Base-by-base conservation (phyloP, 1,140 invertebrate species). In the Homalodisca vitripennis region DNA sequence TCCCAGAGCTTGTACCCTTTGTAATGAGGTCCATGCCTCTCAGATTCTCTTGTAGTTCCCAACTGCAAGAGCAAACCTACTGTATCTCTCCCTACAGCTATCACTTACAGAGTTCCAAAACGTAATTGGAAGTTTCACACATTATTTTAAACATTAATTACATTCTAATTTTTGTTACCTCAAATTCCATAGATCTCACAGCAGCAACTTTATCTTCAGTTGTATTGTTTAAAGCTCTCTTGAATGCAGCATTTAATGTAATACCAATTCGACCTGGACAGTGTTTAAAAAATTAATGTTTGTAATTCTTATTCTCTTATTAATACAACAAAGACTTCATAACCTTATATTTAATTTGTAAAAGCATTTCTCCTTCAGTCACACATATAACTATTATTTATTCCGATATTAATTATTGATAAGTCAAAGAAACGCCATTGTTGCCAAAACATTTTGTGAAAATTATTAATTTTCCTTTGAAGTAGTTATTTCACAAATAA, bases 191-290 rank as follows among this genome's bases (percentile, higher is more conserved):
- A 2, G 75, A 68, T 70, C 80, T 77, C 68, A 84, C 79, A 6
- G 82, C 79, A 31, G 84, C 85, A 51, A 79, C 74, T 17, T 73
- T 41, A 70, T 84, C 79, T 53, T 80, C 78, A 20, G 74, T 71
- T 12, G 75, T 74, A 68, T 80, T 73, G 2, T 77, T 79, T 57
- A 77, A 75, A 17, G 84, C 81, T 70, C 82, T 81, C 66, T 72
- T 75, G 79, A 81, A 86, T 32, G 71, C 67, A 17, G 77, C 74
- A 72, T 81, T 83, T 0, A 86, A 69, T 13, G 81, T 78, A 41
- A 87, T 86, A 63, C 82, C 82, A 65, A 85, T 77, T 73, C 75
- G 75, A 34, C 84, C 84, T 76, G 51, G 29, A 26, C 30, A n/a
- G n/a, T n/a, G n/a, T n/a, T n/a, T n/a, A n/a, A n/a, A n/a, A n/a